Evolutionary conservation across 2,888 invertebrate species (phyloP).

Genomic region (Synergus gifuensis): DNA sequence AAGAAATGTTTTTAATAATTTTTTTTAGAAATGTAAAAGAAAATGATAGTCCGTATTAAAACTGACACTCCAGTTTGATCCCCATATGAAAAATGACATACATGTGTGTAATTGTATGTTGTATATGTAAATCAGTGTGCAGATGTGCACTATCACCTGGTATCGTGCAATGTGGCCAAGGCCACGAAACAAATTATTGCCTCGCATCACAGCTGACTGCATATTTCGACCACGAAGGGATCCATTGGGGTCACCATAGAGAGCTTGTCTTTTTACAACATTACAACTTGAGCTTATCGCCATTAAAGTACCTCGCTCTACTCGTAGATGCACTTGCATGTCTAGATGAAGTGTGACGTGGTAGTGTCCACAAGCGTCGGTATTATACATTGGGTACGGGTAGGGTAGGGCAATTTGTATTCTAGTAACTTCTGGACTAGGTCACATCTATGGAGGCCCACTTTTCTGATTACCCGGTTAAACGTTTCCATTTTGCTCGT

Average conservation of each 20-base stretch:
- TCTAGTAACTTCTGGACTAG: conserved; percentile 75
- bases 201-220: conserved; percentile 35
- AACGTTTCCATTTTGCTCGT: conserved; percentile 68
- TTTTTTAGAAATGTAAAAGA: neutral
- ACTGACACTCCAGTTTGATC: neutral
- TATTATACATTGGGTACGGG: conserved; percentile 49
- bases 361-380: conserved; percentile 15
- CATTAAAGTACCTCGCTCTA: conserved; percentile 17
- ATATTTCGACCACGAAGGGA: conserved; percentile 39
- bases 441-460: conserved; percentile 73
- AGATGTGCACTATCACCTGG: conserved; percentile 1
- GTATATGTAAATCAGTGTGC: neutral
- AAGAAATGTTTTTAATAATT: neutral
- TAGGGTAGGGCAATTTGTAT: conserved; percentile 70
- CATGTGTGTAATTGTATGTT: neutral
- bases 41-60: neutral
- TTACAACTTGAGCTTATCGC: conserved; percentile 23
- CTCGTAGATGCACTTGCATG: conserved; percentile 26
- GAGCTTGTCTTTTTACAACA: conserved; percentile 20
- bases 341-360: conserved; percentile 1
- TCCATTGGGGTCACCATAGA: conserved; percentile 38
- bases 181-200: conserved; percentile 38
- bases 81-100: neutral
- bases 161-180: conserved; percentile 33
- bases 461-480: conserved; percentile 74